A percentile compares a stretch with the other conserved stretches of the same genome.
These are phyloP conservation scores for Cololabis saira DNA, from an alignment of 2,113 vertebrate genomes.

Conservation along the genomic window DNA sequence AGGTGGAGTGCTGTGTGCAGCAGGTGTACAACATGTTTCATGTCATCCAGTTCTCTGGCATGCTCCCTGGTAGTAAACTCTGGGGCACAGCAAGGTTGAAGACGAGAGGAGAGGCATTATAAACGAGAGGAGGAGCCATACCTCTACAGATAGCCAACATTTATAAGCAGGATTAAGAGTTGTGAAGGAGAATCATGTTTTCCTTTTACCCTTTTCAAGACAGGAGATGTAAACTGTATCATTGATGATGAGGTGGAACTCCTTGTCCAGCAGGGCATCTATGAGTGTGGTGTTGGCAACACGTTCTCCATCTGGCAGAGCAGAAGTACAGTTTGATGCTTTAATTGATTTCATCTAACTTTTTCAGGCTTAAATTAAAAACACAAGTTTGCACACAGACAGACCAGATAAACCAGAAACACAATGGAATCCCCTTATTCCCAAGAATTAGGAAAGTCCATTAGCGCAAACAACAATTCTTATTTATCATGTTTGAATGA, in stretches of 20 bases:
- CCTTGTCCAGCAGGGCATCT: slow-evolving; percentile 84
- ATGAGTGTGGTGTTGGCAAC: slow-evolving; percentile 84
- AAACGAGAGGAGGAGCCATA: not conserved
- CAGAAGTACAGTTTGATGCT: not conserved
- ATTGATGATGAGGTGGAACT: slow-evolving; percentile 91
- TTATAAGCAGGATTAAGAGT: not conserved
- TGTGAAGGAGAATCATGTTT: not conserved
- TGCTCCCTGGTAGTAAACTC: slow-evolving; percentile 75
- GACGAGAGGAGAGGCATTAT: not conserved
- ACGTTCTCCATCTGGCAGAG: slow-evolving; percentile 84
- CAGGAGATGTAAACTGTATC: slow-evolving; percentile 77
- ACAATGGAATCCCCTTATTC: too few relatives aligned
- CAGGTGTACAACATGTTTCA: slow-evolving; percentile 87
- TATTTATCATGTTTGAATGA: too few relatives aligned
- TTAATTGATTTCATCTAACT: not conserved
- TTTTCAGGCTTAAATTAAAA: not conserved
- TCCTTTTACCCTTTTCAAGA: slow-evolving; percentile 82
- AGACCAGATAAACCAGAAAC: too few relatives aligned
- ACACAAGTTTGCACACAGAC: not conserved
- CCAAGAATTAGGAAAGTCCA: too few relatives aligned
- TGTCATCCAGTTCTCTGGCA: slow-evolving; percentile 75
- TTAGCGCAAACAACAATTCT: too few relatives aligned
- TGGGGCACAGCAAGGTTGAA: slow-evolving; percentile 36
- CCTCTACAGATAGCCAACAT: not conserved
- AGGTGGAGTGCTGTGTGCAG: slow-evolving; percentile 86